Conservation (phyloP, 2,797 vertebrate species). For the Tenualosa ilisha region DNA sequence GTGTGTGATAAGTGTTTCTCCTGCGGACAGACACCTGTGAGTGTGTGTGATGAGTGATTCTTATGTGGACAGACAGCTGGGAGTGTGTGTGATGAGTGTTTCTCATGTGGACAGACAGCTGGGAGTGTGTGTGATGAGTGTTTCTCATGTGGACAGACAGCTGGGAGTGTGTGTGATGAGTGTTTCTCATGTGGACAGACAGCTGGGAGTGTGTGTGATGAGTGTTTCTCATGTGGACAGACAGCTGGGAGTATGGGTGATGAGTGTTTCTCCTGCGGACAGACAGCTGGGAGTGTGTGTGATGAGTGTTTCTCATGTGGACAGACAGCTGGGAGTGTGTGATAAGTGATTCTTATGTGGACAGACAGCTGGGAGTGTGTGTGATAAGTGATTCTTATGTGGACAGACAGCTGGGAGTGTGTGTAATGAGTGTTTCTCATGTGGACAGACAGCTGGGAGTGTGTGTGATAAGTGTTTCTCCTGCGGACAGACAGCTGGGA, state of each 20-base stretch:
- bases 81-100: not conserved
- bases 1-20: no score
- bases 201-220: no score
- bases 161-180: no score
- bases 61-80: not conserved
- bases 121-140: no score
- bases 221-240: not conserved
- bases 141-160: no score
- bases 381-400: no score
- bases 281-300: not conserved
- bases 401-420: not conserved
- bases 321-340: not conserved
- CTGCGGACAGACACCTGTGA: not conserved
- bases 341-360: no score
- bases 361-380: no score
- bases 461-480: not conserved
- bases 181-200: no score
- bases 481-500: not conserved
- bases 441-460: no score
- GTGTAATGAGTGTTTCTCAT: not conserved
- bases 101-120: no score
- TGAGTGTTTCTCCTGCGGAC: not conserved
- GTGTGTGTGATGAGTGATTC: not conserved
- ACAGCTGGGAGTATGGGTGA: not conserved
- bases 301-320: not conserved